Percentiles rank a stretch among this genome's conserved stretches.
Conservation (phyloP, 1,140 invertebrate species). For the Leptinotarsa undecemlineata region DNA sequence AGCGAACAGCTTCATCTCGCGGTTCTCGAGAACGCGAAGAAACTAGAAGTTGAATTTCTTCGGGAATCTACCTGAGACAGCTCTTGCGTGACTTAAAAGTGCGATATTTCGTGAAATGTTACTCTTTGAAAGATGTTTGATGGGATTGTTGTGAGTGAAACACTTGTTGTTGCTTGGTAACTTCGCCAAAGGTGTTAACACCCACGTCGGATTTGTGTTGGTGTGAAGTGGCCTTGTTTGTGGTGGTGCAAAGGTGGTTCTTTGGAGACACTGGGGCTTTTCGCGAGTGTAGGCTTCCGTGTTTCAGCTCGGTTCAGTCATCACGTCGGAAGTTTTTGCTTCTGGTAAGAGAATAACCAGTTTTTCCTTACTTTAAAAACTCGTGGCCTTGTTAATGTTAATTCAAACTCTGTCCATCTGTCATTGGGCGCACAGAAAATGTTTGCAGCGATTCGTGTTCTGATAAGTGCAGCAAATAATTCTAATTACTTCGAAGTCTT, state of each 20-base stretch:
- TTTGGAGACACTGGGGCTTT: background rate
- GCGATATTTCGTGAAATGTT: too few species aligned
- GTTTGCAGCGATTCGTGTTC: too few species aligned
- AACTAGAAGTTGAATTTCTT: background rate
- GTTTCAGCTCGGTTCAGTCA: background rate
- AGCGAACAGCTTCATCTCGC: constrained; percentile 8
- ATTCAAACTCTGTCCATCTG: too few species aligned
- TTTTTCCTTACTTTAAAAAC: too few species aligned
- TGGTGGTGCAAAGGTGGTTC: background rate
- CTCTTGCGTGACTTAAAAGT: background rate
- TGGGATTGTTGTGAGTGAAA: constrained; percentile 32
- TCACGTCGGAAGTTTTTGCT: background rate
- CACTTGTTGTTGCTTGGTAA: constrained; percentile 36
- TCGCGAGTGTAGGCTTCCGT: background rate
- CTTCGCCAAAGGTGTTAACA: constrained; percentile 16
- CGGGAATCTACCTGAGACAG: constrained; percentile 1
- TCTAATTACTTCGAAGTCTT: too few species aligned
- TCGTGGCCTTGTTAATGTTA: too few species aligned
- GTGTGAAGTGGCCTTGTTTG: background rate
- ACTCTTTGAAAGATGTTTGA: too few species aligned
- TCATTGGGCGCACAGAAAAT: too few species aligned
- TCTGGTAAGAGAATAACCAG: too few species aligned
- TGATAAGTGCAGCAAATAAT: too few species aligned
- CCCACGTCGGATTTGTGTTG: constrained; percentile 3
- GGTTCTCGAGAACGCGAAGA: background rate